Evolutionary conservation across 2,113 vertebrate genomes (phyloP).

Genomic region (Brachyhypopomus gauderio): DNA sequence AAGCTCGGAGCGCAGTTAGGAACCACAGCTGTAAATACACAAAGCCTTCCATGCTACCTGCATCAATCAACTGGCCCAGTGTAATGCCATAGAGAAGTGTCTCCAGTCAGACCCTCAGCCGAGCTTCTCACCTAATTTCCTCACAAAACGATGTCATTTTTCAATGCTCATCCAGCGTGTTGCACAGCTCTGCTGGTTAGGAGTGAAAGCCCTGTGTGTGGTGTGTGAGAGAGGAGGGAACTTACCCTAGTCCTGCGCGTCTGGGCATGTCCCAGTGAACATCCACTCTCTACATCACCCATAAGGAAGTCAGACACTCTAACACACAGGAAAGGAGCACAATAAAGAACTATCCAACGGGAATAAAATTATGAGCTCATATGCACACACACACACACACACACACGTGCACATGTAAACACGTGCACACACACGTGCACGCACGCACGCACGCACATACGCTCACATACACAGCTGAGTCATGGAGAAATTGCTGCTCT

Average conservation of each 20-base stretch:
- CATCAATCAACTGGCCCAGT: too few relatives aligned
- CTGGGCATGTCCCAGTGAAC: constrained; percentile 86
- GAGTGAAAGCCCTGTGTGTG: not conserved
- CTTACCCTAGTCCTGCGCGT: constrained; percentile 90
- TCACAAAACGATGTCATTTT: too few relatives aligned
- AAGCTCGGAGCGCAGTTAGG: too few relatives aligned
- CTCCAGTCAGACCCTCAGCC: not conserved
- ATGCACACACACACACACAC: not conserved
- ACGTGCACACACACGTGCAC: constrained; percentile 1
- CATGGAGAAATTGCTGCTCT: constrained; percentile 8
- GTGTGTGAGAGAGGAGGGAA: not conserved
- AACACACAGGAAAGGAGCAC: constrained; percentile 36
- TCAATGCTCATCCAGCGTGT: too few relatives aligned
- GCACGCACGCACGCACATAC: constrained; percentile 36
- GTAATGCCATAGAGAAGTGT: too few relatives aligned
- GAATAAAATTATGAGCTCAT: too few relatives aligned
- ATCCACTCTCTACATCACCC: constrained; percentile 97
- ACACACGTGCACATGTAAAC: not conserved
- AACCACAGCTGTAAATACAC: too few relatives aligned
- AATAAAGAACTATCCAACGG: not conserved
- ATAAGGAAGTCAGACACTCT: constrained; percentile 99
- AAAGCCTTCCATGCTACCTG: too few relatives aligned
- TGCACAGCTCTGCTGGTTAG: too few relatives aligned
- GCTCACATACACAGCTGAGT: constrained; percentile 45
- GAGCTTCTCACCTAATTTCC: not conserved